A percentile compares a stretch with the other conserved stretches of the same genome.
These are phyloP conservation scores for Ormia ochracea DNA, from an alignment of 2,888 invertebrate species.

Conservation along the genomic window DNA sequence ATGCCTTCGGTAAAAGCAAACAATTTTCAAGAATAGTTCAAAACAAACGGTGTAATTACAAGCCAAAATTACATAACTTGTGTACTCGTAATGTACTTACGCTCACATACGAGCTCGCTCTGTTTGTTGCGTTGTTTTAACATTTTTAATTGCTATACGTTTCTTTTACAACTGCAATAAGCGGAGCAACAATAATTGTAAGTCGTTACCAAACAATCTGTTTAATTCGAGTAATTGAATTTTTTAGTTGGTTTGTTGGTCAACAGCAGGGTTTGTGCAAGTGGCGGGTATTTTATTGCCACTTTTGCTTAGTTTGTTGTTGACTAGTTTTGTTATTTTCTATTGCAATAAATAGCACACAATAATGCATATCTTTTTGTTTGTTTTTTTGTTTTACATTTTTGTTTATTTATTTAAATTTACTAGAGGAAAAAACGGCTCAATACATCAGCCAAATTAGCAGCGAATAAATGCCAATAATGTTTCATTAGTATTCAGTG, in stretches of 20 bases:
- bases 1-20: background rate
- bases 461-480: conserved; percentile 14
- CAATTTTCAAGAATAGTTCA: background rate
- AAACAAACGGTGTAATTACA: background rate
- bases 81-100: background rate
- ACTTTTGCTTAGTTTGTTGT: background rate
- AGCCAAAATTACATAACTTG: background rate
- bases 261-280: conserved; percentile 35
- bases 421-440: background rate
- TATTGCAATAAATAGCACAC: conserved; percentile 29
- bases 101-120: background rate
- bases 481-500: conserved; percentile 44
- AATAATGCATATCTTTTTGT: conserved; percentile 17
- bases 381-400: conserved; percentile 11
- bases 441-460: conserved; percentile 3
- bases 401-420: conserved; percentile 41
- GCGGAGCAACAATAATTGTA: conserved; percentile 10
- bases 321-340: background rate
- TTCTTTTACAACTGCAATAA: background rate
- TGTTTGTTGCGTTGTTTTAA: background rate
- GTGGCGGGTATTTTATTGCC: conserved; percentile 1
- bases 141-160: conserved; percentile 5
- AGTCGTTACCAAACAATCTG: conserved; percentile 33
- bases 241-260: conserved; percentile 23
- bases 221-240: conserved; percentile 4